phyloP scores from a whole-genome alignment of 2,113 vertebrate species.

The Gymnarchus niloticus region DNA sequence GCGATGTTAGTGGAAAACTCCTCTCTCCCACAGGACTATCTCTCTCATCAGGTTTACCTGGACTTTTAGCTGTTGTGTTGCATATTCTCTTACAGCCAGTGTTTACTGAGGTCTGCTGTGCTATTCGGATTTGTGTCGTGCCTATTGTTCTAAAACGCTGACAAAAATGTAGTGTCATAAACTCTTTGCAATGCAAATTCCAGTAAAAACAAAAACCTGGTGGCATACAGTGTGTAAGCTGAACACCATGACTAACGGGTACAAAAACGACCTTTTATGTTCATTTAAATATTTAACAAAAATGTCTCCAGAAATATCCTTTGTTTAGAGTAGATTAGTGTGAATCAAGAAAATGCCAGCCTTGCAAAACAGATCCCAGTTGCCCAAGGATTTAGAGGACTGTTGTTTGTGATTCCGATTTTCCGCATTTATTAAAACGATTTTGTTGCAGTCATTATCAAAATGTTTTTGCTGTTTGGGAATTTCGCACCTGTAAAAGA shows the following conservation, averaged over 20 bases:
- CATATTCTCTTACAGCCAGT: not conserved
- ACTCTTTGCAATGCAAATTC: not conserved
- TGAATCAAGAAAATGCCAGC: constrained; percentile 1
- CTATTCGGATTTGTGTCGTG: not conserved
- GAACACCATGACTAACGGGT: not conserved
- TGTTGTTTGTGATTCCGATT: not conserved
- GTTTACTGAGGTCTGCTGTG: not conserved
- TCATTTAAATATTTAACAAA: not conserved
- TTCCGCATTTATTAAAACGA: constrained; percentile 8
- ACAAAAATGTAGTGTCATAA: not conserved
- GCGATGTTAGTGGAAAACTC: not conserved
- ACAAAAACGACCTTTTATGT: not conserved
- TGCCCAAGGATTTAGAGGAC: not conserved
- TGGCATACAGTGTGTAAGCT: no score
- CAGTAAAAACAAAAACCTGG: not conserved
- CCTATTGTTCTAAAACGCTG: no score
- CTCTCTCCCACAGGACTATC: not conserved
- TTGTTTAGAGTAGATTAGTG: constrained; percentile 17
- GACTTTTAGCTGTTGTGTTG: not conserved
- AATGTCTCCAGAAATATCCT: not conserved
- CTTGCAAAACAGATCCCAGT: not conserved
- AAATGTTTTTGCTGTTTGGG: not conserved
- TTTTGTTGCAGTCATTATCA: not conserved
- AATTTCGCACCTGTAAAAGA: not conserved
- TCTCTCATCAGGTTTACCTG: not conserved